Evolutionary conservation across 2,888 invertebrate species (phyloP), one percentile per base, ranked within the genome.

Genomic region (Eristalis intricaria): DNA sequence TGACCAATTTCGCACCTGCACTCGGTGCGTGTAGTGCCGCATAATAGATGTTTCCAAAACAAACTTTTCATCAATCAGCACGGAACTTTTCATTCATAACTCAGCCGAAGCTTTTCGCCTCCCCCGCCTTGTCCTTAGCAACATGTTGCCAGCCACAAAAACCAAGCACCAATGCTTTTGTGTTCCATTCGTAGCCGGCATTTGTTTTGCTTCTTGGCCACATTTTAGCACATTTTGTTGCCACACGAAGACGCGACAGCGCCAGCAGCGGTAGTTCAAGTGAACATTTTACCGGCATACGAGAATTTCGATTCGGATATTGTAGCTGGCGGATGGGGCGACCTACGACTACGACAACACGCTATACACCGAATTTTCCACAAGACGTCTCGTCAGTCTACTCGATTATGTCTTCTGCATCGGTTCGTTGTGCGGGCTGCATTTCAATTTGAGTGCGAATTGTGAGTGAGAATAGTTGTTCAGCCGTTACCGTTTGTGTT

Each of bases 51-150:
- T 63, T 29, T 3, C n/a, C n/a, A 32, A 58, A 58, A 23, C n/a
- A 65, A 63, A 74, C 4, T 43, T 50, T 68, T 63, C 73, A 74
- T 68, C 81, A 86, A 78, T 75, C 43, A 56, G 29, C 11, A 2
- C 15, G 43, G 26, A 8, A 58, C 26, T 23, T 79, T 87, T 84
- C 87, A 87, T 87, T 87, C 87, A 87, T 84, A 80, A 87, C 64
- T 35, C 22, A 11, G 4, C 1, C 19, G 40, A 69, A 87, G 87
- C 87, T 87, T 80, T 79, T 71, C 15, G 23, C 26, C 26, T 11
- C 22, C n/a, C 32, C 32, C 60, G 19, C 23, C 13, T 22, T 60
- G 43, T 61, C 19, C 7, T 38, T 63, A 56, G 84, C 87, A 87
- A 84, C 87, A 87, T 87, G 87, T 35, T 87, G 84, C 84, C n/a